phyloP scores from a whole-genome alignment of 2,888 invertebrate genomes.

The Globia sparganii region DNA sequence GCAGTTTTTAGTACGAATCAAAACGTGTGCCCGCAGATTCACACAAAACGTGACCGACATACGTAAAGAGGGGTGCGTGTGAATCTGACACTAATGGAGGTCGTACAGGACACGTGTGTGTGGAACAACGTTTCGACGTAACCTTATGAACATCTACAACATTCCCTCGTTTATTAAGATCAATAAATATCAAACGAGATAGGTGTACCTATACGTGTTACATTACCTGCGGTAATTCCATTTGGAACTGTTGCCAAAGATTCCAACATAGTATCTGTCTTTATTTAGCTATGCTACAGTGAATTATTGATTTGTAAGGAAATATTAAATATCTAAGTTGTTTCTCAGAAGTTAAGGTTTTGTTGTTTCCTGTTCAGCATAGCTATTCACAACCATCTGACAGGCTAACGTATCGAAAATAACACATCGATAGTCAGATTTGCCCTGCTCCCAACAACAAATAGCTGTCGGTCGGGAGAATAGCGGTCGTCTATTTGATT shows the following conservation, averaged over 20 bases:
- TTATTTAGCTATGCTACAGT: background rate
- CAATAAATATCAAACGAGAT: background rate
- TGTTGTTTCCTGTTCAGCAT: background rate
- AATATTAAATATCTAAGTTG: background rate
- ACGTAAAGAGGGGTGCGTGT: slow-evolving; percentile 58
- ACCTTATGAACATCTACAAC: slow-evolving; percentile 42
- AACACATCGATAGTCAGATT: too few relatives aligned
- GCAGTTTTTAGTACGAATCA: slow-evolving; percentile 34
- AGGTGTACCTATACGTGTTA: background rate
- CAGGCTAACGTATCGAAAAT: too few relatives aligned
- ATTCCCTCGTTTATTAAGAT: slow-evolving; percentile 27
- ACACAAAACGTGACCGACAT: slow-evolving; percentile 67
- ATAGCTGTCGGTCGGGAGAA: too few relatives aligned
- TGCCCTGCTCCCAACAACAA: too few relatives aligned
- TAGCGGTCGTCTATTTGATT: too few relatives aligned
- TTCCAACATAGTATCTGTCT: background rate
- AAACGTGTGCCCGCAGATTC: slow-evolving; percentile 54
- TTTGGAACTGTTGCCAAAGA: slow-evolving; percentile 15
- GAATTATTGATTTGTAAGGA: background rate
- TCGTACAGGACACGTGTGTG: slow-evolving; percentile 56
- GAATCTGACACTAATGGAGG: slow-evolving; percentile 63
- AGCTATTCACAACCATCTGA: too few relatives aligned
- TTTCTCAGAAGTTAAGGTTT: background rate
- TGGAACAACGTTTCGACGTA: slow-evolving; percentile 37
- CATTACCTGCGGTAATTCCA: slow-evolving; percentile 18